Base-by-base conservation (phyloP, 2,888 invertebrate species). In the Calephelis perditalis region DNA sequence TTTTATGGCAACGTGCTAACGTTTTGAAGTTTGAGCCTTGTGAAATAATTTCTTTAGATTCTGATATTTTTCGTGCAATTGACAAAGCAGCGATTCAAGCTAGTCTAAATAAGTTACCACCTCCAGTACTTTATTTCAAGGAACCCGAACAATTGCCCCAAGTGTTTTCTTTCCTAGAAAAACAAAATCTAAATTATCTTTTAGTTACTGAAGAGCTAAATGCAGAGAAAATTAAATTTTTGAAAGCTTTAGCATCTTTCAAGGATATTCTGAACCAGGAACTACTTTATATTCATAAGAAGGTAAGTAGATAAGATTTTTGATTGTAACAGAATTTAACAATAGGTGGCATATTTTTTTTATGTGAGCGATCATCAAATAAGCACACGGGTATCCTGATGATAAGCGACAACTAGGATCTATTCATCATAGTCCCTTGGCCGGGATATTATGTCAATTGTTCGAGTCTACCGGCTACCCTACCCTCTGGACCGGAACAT, bases 111-210 rank as follows among this genome's bases (percentile, higher is more conserved):
- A 66, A 73, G 43, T 67, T 88, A 15, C 78, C 84, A n/a, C 67
- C 76, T 7, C 79, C 84, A n/a, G 71, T 76, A 61, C 71, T 90
- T 26, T 90, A 83, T 72, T 90, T 90, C 64, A 73, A 84, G 71
- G 77, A 69, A 36, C 82, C 90, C 11, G 76, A 83, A 15, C 87
- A 89, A 69, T 65, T 89, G 55, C 65, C 83, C 3, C 68, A 70
- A 9, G 79, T 83, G 47, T 90, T 90, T 69, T 74, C 76, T 62
- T 75, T 78, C 64, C 65, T 87, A 37, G 89, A 90, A 65, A 82
- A 86, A 62, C 90, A 90, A 70, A 90, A 89, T 73, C 75, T 90
- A 46, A 87, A 90, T 70, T 90, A 84, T 72, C 80, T 89, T 63
- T 70, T 90, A 43, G 81, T 81, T 11, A 86, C 87, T 1, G 89